These are phyloP conservation scores for Sesia apiformis DNA, from an alignment of 2,888 invertebrate species.

Conservation along the genomic window DNA sequence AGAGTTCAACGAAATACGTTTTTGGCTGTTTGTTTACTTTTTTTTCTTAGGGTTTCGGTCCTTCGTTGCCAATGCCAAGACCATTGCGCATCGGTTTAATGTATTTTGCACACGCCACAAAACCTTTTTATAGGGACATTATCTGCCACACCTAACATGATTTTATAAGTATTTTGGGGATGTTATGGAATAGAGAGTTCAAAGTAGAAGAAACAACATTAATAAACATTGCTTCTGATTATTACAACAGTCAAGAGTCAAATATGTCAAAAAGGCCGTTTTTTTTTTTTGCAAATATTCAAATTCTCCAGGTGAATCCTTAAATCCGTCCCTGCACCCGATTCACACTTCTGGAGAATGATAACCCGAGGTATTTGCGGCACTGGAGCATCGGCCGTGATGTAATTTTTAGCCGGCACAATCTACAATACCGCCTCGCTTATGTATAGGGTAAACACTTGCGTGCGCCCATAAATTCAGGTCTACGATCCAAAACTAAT, in stretches of 20 bases:
- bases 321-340: slow-evolving; percentile 44
- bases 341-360: slow-evolving; percentile 55
- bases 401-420: slow-evolving; percentile 5
- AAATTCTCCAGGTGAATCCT: background rate
- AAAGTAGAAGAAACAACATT: too few relatives aligned
- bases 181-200: too few relatives aligned
- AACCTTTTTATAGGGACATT: too few relatives aligned
- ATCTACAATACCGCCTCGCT: background rate
- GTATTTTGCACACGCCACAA: too few relatives aligned
- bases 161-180: too few relatives aligned
- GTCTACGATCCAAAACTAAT: background rate
- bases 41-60: background rate
- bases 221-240: too few relatives aligned
- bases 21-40: background rate
- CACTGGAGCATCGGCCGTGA: slow-evolving; percentile 16
- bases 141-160: too few relatives aligned
- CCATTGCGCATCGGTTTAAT: too few relatives aligned
- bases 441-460: background rate
- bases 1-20: background rate
- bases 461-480: background rate
- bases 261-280: too few relatives aligned
- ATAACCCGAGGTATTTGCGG: slow-evolving; percentile 56
- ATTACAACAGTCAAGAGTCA: too few relatives aligned
- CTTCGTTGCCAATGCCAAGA: background rate
- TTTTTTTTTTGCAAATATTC: too few relatives aligned